Base-by-base conservation (phyloP, 1,140 invertebrate genomes). In the Vanessa atalanta region DNA sequence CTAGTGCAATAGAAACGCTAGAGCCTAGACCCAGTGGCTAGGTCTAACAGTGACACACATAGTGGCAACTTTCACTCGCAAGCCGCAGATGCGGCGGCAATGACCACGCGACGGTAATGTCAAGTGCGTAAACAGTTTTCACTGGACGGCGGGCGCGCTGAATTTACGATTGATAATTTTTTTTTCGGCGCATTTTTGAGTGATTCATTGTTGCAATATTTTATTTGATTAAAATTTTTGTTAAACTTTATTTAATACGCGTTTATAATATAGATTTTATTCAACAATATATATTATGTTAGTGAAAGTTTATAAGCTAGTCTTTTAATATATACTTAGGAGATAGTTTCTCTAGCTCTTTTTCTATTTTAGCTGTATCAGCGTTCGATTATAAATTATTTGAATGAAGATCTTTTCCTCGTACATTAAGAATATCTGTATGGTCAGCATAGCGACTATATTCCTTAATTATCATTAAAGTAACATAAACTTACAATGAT, bases 61-160 rank as follows among this genome's bases (percentile, higher is more conserved):
- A 76, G 57, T 26, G 14, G 72, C 63, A 68, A 67, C 83, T 83
- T 83, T 85, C 77, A 82, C 83, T 79, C 78, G 75, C 77, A 66
- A 68, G 78, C 79, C 75, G 81, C 53, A 57, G 53, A 75, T 76
- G 78, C 53, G 53, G 53, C 78, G 84, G 80, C 84, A 85, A 83
- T 86, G 86, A 86, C 86, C 86, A 85, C 77, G 81, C 81, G 64
- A 57, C 51, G 72, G 53, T 77, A 75, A 79, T 87, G 86, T 88
- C 86, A 88, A 88, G 86, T 86, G 86, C 83, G 84, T 73, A 53
- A 53, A 16, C 51, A 47, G 65, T 66, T 80, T 79, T 80, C 79
- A 80, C 79, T 68, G 70, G 26, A 6, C 12, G 60, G 23, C 26
- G 50, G 51, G 47, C 26, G 50, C 26, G 31, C 31, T 61, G 57